Evolutionary conservation across 1,140 invertebrate genomes (phyloP).

Genomic region (Drosophila mojavensis): DNA sequence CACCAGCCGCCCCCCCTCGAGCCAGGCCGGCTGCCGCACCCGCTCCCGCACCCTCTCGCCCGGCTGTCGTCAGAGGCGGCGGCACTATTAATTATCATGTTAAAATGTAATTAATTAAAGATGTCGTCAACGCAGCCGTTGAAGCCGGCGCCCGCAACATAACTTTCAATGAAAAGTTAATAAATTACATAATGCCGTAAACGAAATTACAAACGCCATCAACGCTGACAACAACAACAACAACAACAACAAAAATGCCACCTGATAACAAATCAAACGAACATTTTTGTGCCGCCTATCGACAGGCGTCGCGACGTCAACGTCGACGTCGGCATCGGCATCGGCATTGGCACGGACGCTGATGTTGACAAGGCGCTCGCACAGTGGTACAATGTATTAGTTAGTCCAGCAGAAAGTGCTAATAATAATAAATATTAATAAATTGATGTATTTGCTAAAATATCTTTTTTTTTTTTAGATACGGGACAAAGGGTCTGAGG

Average conservation of each 20-base stretch:
- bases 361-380: not conserved
- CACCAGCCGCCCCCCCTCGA: conserved; percentile 28
- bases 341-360: not conserved
- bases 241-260: conserved; percentile 29
- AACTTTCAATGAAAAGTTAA: conserved; percentile 83
- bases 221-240: conserved; percentile 52
- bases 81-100: conserved; percentile 81
- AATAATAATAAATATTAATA: too few species aligned
- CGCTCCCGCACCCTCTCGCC: conserved; percentile 19
- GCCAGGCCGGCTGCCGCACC: too few species aligned
- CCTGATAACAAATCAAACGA: conserved; percentile 77
- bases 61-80: conserved; percentile 46
- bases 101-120: conserved; percentile 83
- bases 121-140: conserved; percentile 69
- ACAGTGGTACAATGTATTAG: not conserved
- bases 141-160: conserved; percentile 62
- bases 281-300: conserved; percentile 51
- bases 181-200: conserved; percentile 82
- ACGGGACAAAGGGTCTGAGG: too few species aligned
- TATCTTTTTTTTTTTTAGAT: too few species aligned
- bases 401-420: too few species aligned
- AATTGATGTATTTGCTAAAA: too few species aligned
- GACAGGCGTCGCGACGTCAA: conserved; percentile 3
- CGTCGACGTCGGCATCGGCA: not conserved
- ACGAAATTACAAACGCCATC: conserved; percentile 79